These are phyloP conservation scores for Ichneumon xanthorius DNA, from an alignment of 2,888 invertebrate genomes.

Conservation along the genomic window DNA sequence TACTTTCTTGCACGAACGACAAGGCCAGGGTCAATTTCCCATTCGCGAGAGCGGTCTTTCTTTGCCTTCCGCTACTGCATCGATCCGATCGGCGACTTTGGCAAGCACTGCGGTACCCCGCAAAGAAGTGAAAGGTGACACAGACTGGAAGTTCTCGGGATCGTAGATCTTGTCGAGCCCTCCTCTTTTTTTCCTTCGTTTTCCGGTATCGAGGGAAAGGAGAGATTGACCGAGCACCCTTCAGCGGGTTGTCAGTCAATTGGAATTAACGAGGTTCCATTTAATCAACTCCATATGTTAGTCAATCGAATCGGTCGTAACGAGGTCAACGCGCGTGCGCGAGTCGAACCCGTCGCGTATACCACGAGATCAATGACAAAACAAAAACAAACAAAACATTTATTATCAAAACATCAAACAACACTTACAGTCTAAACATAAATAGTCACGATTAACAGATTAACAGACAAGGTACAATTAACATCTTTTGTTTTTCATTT, in stretches of 20 bases:
- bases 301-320: slow-evolving; percentile 23
- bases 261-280: slow-evolving; percentile 42
- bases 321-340: slow-evolving; percentile 8
- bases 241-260: slow-evolving; percentile 19
- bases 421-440: slow-evolving; percentile 23
- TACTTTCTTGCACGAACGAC: background rate
- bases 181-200: background rate
- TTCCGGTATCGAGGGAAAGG: slow-evolving; percentile 41
- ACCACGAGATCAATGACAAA: slow-evolving; percentile 1
- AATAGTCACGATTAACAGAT: background rate
- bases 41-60: slow-evolving; percentile 30
- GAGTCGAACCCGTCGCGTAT: background rate
- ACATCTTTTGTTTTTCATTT: background rate
- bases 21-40: slow-evolving; percentile 39
- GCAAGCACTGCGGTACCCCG: slow-evolving; percentile 16
- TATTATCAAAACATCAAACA: slow-evolving; percentile 4
- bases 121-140: slow-evolving; percentile 57
- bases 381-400: background rate
- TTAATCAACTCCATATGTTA: slow-evolving; percentile 31
- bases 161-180: slow-evolving; percentile 44
- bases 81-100: slow-evolving; percentile 14
- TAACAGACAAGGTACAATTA: background rate
- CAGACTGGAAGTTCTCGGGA: slow-evolving; percentile 1
- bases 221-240: slow-evolving; percentile 42
- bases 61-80: slow-evolving; percentile 17